Percentiles rank a stretch among this genome's conserved stretches.
These are phyloP conservation scores for Rugalucina vietnamica DNA, from an alignment of 2,888 invertebrate genomes.

Conservation along the genomic window DNA sequence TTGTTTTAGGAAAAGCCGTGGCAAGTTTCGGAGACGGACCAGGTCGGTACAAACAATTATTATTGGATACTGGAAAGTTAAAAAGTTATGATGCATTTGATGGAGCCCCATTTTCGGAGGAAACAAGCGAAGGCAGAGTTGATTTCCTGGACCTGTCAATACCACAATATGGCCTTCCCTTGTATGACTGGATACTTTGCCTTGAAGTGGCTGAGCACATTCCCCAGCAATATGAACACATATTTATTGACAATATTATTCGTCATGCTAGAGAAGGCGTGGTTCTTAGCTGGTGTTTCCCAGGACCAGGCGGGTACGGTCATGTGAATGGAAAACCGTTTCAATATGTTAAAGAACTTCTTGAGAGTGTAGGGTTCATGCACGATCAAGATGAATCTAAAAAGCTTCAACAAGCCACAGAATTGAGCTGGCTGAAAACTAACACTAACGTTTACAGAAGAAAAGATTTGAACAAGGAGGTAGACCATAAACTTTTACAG, in stretches of 20 bases:
- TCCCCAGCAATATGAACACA: slow-evolving; percentile 51
- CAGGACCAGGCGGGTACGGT: slow-evolving; percentile 56
- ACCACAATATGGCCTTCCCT: slow-evolving; percentile 57
- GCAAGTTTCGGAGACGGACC: slow-evolving; percentile 66
- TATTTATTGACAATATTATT: slow-evolving; percentile 59
- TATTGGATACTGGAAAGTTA: slow-evolving; percentile 40
- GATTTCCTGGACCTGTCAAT: slow-evolving; percentile 60
- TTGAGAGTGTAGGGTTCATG: slow-evolving; percentile 27
- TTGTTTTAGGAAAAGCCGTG: slow-evolving; percentile 57
- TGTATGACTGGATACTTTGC: slow-evolving; percentile 60
- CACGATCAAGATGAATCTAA: slow-evolving; percentile 24
- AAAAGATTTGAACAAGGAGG: too few species aligned
- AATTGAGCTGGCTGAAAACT: slow-evolving; percentile 31
- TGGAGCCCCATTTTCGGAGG: slow-evolving; percentile 57
- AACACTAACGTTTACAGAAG: slow-evolving; percentile 50
- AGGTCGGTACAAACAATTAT: slow-evolving; percentile 54
- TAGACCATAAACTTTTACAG: too few species aligned
- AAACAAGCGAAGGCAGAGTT: slow-evolving; percentile 48
- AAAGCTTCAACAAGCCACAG: slow-evolving; percentile 20
- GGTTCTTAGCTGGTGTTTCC: slow-evolving; percentile 61
- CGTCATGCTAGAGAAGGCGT: slow-evolving; percentile 60
- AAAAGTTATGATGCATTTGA: slow-evolving; percentile 60
- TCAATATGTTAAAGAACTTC: slow-evolving; percentile 37
- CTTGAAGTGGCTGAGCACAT: slow-evolving; percentile 66
- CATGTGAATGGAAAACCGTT: slow-evolving; percentile 58